Conservation (phyloP, 2,888 invertebrate species). For the Cataglyphis altisquamis region DNA sequence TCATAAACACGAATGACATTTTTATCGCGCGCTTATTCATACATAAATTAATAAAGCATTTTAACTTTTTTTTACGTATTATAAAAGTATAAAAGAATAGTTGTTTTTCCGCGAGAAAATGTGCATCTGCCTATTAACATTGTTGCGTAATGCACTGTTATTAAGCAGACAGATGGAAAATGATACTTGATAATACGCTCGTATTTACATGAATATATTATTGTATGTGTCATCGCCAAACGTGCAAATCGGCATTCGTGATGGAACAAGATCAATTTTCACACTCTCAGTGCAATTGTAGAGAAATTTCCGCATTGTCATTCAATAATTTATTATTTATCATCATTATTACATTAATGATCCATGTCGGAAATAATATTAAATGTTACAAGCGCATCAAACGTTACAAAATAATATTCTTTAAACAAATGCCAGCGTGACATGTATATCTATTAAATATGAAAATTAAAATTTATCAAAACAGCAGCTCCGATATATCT, state of each 20-base stretch:
- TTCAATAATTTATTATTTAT: slow-evolving; percentile 43
- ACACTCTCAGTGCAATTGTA: neutral
- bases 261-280: slow-evolving; percentile 34
- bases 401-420: slow-evolving; percentile 33
- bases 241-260: slow-evolving; percentile 21
- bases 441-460: neutral
- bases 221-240: slow-evolving; percentile 31
- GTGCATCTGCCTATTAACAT: neutral
- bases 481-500: neutral
- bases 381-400: slow-evolving; percentile 24
- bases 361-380: slow-evolving; percentile 28
- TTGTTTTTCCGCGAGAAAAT: slow-evolving; percentile 4
- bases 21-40: neutral
- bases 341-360: slow-evolving; percentile 31
- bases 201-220: slow-evolving; percentile 12
- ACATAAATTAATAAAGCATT: slow-evolving; percentile 15
- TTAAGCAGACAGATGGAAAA: slow-evolving; percentile 1
- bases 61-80: slow-evolving; percentile 4
- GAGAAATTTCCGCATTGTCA: slow-evolving; percentile 23
- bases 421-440: neutral
- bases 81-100: neutral
- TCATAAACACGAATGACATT: neutral
- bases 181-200: slow-evolving; percentile 23
- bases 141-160: neutral
- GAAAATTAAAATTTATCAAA: neutral